phyloP scores from a whole-genome alignment of 2,888 invertebrate genomes.

The Digitonthophagus gazella region DNA sequence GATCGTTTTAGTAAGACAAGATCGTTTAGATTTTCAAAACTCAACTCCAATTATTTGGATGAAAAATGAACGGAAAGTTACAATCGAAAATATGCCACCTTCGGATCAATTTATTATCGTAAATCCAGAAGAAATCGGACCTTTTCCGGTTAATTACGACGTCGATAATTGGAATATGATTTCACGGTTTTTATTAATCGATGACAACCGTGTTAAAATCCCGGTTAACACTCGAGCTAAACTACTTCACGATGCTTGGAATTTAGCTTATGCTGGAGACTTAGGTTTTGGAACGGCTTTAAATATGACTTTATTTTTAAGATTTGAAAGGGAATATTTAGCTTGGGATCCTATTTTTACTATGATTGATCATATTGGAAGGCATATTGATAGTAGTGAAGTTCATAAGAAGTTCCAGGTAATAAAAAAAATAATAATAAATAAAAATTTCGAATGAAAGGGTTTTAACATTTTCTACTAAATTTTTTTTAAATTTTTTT shows the following conservation, averaged over 20 bases:
- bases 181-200: slow-evolving; percentile 61
- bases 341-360: slow-evolving; percentile 84
- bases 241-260: slow-evolving; percentile 75
- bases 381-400: slow-evolving; percentile 66
- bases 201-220: slow-evolving; percentile 56
- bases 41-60: slow-evolving; percentile 64
- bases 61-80: slow-evolving; percentile 56
- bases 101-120: slow-evolving; percentile 69
- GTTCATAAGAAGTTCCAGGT: slow-evolving; percentile 74
- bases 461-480: too few species aligned
- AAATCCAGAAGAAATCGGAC: slow-evolving; percentile 82
- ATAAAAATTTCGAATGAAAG: too few species aligned
- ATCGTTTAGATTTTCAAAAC: slow-evolving; percentile 60
- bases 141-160: slow-evolving; percentile 83
- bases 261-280: slow-evolving; percentile 74
- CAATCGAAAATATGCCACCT: slow-evolving; percentile 53
- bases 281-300: slow-evolving; percentile 72
- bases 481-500: too few species aligned
- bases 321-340: slow-evolving; percentile 68
- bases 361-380: slow-evolving; percentile 76
- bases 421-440: too few species aligned
- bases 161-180: slow-evolving; percentile 73
- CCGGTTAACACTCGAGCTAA: slow-evolving; percentile 74
- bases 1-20: slow-evolving; percentile 60
- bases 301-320: slow-evolving; percentile 76